Conservation (phyloP, 1,140 invertebrate genomes). For the Melipona quadrifasciata region DNA sequence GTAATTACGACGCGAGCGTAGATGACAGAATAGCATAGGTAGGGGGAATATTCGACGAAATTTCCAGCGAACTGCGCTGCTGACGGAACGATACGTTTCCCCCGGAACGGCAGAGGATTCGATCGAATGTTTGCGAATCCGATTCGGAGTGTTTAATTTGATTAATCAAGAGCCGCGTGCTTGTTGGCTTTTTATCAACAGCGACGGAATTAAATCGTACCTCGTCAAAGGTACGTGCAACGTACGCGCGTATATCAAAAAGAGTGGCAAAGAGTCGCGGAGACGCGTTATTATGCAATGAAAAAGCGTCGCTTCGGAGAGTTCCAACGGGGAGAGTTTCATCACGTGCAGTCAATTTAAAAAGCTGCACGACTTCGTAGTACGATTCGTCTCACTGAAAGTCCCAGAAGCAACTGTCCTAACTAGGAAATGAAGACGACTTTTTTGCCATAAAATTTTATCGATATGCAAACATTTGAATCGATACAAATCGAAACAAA, state of each 20-base stretch:
- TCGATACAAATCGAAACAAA: too few species aligned
- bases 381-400: too few species aligned
- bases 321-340: too few species aligned
- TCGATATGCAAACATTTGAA: too few species aligned
- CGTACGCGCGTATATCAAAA: too few species aligned
- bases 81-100: not conserved
- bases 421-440: too few species aligned
- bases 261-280: not conserved
- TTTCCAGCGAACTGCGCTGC: not conserved
- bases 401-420: too few species aligned
- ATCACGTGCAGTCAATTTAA: too few species aligned
- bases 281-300: not conserved
- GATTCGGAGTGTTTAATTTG: not conserved
- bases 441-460: too few species aligned
- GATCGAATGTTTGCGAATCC: not conserved
- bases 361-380: too few species aligned
- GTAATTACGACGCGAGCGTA: slow-evolving; percentile 26
- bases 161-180: not conserved
- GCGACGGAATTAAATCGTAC: not conserved
- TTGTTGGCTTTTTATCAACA: not conserved
- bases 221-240: not conserved
- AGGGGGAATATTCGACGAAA: slow-evolving; percentile 9
- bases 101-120: not conserved
- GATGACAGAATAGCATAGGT: too few species aligned
- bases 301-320: not conserved